Evolutionary conservation across 2,888 invertebrate genomes (phyloP), one percentile per base, ranked within the genome.

Genomic region (Pseudococcus jackbeardsleyi): DNA sequence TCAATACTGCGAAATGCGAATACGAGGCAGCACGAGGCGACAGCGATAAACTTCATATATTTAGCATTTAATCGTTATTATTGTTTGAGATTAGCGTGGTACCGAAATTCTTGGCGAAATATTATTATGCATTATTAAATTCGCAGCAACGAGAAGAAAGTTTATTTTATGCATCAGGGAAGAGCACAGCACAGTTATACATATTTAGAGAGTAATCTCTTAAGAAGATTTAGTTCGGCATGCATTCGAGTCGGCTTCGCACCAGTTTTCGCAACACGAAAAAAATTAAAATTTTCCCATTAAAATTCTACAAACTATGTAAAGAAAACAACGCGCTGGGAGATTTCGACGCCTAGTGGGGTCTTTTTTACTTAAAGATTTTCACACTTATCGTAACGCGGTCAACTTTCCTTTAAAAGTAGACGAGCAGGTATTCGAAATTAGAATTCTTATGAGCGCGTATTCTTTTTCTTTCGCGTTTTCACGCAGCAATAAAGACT

Each of bases 1-100:
- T 50, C 15, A 15, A 50, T 50, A 50, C 50, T 15, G 11, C 42
- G 42, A 42, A 42, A 42, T 42, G 42, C 42, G 42, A 42, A 42
- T 42, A 42, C 7, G 42, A 50, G 15, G 15, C 15, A 50, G 15
- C 50, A 15, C 12, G 64, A 64, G 22, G 64, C 72, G 33, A 82
- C 46, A 19, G 79, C 17, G 46, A 46, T 82, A 46, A 82, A 82
- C n/a, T 82, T 82, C 79, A 42, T 46, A 82, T 82, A 82, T 82
- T 82, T 46, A 82, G 79, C 79, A 46, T 82, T 82, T 82, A 82
- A 82, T 82, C 79, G 79, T 82, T 82, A 82, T 82, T 82, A 82
- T 82, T 82, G 79, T 82, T 82, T 39, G 79, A 82, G 79, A 82
- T 82, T 82, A 82, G n/a, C 19, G 33, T 33, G 42, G 79, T 46